Conservation (phyloP, 2,113 vertebrate genomes). For the Motacilla tschutschensis region DNA sequence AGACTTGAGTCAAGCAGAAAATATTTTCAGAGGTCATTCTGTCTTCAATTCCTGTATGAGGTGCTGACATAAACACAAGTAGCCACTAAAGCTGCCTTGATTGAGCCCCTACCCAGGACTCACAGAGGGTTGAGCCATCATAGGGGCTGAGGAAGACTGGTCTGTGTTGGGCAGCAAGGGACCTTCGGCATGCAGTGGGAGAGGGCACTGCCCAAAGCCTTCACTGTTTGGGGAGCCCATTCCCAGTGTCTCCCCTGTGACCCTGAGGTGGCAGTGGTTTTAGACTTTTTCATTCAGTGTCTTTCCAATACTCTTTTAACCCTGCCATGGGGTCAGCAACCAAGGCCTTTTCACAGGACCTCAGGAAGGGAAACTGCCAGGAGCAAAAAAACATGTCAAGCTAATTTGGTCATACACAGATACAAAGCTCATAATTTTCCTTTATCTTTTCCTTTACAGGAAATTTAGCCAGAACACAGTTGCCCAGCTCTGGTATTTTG, state of each 20-base stretch:
- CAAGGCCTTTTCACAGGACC: background rate
- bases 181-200: background rate
- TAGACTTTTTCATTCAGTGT: background rate
- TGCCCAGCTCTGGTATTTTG: conserved; percentile 98
- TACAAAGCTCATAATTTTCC: background rate
- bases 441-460: conserved; percentile 71
- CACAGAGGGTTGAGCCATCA: rapidly evolving
- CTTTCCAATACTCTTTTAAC: background rate
- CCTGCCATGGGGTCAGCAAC: background rate
- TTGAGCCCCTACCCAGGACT: background rate
- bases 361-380: background rate
- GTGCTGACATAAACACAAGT: background rate
- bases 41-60: background rate
- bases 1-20: background rate
- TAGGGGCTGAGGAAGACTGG: rapidly evolving
- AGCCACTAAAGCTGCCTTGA: background rate
- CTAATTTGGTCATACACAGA: background rate
- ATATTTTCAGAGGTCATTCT: background rate
- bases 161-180: background rate
- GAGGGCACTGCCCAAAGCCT: background rate
- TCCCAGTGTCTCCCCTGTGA: background rate
- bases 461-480: conserved; percentile 95
- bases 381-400: background rate
- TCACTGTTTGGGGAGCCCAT: background rate
- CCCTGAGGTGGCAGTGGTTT: background rate